These are phyloP conservation scores for Tonatia bakeri DNA, from an alignment of 2,113 vertebrate genomes.

Conservation along the genomic window DNA sequence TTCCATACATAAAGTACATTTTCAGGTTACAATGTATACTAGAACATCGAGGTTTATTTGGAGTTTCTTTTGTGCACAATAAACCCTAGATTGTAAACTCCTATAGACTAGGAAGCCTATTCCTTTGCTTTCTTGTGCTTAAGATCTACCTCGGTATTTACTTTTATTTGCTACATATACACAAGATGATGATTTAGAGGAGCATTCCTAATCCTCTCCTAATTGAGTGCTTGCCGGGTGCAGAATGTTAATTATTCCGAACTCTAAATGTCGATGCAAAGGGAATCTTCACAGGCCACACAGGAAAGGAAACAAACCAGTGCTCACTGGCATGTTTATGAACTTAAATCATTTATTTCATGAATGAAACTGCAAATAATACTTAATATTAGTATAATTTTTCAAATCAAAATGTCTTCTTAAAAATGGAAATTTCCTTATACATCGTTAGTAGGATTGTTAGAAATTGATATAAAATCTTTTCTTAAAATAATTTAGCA, in stretches of 20 bases:
- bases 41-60: background rate
- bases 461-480: background rate
- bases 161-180: background rate
- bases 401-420: background rate
- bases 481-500: background rate
- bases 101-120: background rate
- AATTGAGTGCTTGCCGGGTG: background rate
- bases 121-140: background rate
- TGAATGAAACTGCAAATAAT: background rate
- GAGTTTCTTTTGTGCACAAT: background rate
- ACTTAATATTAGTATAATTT: conserved; percentile 11
- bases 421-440: background rate
- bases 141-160: background rate
- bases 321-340: background rate
- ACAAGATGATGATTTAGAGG: background rate
- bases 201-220: background rate
- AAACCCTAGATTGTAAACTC: background rate
- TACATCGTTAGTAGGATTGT: background rate
- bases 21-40: background rate
- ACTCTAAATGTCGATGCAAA: background rate
- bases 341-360: background rate
- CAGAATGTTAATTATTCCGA: background rate
- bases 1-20: background rate
- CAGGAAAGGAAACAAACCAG: background rate
- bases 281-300: background rate